phyloP scores from a whole-genome alignment of 2,888 invertebrate genomes.

The Cosmia pyralina region DNA sequence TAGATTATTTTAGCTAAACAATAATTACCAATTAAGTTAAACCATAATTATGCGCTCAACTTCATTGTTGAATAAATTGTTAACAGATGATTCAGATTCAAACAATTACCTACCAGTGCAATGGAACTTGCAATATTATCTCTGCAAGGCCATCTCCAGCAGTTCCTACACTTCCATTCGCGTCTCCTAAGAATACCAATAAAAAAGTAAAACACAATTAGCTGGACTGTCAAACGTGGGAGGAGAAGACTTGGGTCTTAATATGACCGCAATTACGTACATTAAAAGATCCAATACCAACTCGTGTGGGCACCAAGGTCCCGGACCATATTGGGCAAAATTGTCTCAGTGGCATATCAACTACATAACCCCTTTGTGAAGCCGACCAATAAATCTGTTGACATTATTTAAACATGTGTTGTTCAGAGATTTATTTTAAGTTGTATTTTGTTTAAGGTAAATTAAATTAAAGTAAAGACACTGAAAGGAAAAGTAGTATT shows the following conservation, averaged over 20 bases:
- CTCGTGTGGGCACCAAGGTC: conserved; percentile 85
- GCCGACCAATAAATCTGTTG: conserved; percentile 64
- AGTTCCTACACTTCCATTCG: conserved; percentile 44
- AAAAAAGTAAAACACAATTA: conserved; percentile 72
- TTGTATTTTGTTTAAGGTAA: conserved; percentile 15
- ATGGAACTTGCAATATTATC: conserved; percentile 53
- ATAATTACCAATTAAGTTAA: conserved; percentile 23
- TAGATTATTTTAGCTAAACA: neutral
- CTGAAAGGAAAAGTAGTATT: neutral
- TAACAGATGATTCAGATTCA: conserved; percentile 43
- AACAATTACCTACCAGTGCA: conserved; percentile 36
- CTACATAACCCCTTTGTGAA: conserved; percentile 74
- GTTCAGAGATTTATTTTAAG: conserved; percentile 46
- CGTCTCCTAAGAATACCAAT: conserved; percentile 60
- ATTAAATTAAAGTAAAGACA: conserved; percentile 19
- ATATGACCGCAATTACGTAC: conserved; percentile 86
- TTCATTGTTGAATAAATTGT: conserved; percentile 23
- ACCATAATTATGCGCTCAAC: neutral
- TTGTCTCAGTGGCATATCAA: conserved; percentile 76
- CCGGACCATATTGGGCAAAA: conserved; percentile 83
- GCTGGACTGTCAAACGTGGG: conserved; percentile 76
- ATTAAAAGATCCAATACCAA: conserved; percentile 85
- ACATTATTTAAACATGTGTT: conserved; percentile 59
- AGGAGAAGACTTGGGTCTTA: conserved; percentile 80
- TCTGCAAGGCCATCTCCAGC: conserved; percentile 52